Evolutionary conservation across 2,113 vertebrate genomes (phyloP).

Genomic region (Hypomesus transpacificus): DNA sequence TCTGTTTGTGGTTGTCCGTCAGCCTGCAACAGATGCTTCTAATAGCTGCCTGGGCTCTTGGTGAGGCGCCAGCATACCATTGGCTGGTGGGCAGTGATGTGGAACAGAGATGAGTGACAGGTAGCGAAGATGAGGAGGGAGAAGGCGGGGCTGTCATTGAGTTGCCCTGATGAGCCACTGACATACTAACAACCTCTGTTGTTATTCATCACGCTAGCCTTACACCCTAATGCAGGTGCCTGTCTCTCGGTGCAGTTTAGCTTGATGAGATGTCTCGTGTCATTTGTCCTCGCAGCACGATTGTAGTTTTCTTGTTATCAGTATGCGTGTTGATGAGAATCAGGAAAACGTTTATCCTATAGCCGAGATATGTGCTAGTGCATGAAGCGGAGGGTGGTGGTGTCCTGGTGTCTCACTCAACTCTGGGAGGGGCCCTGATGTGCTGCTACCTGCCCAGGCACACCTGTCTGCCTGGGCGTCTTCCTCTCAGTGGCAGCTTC

Average conservation of each 20-base stretch:
- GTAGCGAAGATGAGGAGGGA: constrained; percentile 37
- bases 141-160: constrained; percentile 39
- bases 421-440: constrained; percentile 58
- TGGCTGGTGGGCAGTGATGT: constrained; percentile 69
- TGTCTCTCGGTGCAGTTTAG: not conserved
- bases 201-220: constrained; percentile 55
- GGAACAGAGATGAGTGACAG: constrained; percentile 77
- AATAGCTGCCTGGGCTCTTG: constrained; percentile 62
- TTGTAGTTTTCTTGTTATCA: no score
- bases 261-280: not conserved
- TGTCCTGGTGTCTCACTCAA: constrained; percentile 35
- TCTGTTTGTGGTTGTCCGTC: constrained; percentile 73
- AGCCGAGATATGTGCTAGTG: not conserved
- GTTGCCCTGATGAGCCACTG: constrained; percentile 59
- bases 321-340: no score
- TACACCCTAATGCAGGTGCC: constrained; percentile 46
- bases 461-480: constrained; percentile 73
- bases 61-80: constrained; percentile 70
- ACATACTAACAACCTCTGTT: constrained; percentile 59
- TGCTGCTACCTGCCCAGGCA: constrained; percentile 74
- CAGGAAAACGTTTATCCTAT: no score
- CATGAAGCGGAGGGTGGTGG: constrained; percentile 17
- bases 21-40: constrained; percentile 57
- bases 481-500: constrained; percentile 71
- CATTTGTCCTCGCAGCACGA: no score